Base-by-base conservation (phyloP, 2,113 vertebrate genomes). In the Motacilla tschutschensis region DNA sequence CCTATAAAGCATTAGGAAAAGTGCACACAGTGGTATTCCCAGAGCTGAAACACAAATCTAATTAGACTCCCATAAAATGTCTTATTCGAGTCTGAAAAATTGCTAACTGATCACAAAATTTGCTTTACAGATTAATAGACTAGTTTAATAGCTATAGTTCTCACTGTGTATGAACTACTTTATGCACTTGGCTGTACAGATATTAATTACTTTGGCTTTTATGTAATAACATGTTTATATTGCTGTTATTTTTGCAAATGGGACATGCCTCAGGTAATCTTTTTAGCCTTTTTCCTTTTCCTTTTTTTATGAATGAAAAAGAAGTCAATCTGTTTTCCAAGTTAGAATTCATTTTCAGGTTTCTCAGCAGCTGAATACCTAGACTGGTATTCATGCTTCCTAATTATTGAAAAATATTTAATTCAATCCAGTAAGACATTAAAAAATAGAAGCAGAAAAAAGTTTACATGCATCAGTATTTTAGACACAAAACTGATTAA, bases 1-100 rank as follows among this genome's bases (percentile, higher is more conserved):
- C 55, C 69, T 95, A 92, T 95, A 79, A 91, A 90, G 76, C 93
- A 74, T 28, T 63, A 80, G 58, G 80, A 80, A 72, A 89, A 94
- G 67, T 9, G 14, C 48, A 85, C 50, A 36, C 35, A 79, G 35
- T 92, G 59, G 47, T 93, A 87, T 85, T 92, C 93, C 83, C 59
- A 86, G 83, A 95, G 71, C 82, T 81, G 55, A 60, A 47, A 78
- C 65, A 57, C 75, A 73, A 94, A 83, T 82, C 88, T 92, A 77
- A 87, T 78, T 70, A 86, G 47, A 63, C 21, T 83, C 58, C 57
- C 57, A 83, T 87, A 81, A 92, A 67, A 78, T 74, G 79, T 80
- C 72, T 91, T 92, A 85, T 84, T 85, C 31, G 2, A 87, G 79
- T 85, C 72, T 92, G 84, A 90, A 93, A 92, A 91, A 83, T 53